Evolutionary conservation across 2,888 invertebrate genomes (phyloP).

Genomic region (Amiota mariae): DNA sequence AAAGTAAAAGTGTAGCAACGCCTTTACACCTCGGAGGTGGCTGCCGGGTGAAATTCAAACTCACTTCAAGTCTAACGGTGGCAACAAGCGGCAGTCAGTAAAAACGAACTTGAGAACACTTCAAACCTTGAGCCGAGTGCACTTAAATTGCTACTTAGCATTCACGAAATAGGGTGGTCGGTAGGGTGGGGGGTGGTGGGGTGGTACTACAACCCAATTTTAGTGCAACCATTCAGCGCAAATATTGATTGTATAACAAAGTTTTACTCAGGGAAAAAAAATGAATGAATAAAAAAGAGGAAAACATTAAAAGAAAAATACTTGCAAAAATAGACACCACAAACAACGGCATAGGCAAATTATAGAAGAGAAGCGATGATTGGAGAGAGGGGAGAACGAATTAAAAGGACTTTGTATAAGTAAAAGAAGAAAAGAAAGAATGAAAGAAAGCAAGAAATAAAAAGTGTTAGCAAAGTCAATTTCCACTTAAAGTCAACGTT

Average conservation of each 20-base stretch:
- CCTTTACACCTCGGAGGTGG: slow-evolving; percentile 43
- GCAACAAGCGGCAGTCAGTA: not conserved
- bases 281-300: not conserved
- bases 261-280: slow-evolving; percentile 49
- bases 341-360: not conserved
- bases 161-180: not conserved
- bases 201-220: slow-evolving; percentile 4
- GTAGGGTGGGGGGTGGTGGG: slow-evolving; percentile 5
- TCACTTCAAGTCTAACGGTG: slow-evolving; percentile 30
- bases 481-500: slow-evolving; percentile 63
- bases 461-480: slow-evolving; percentile 52
- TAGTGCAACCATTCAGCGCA: slow-evolving; percentile 42
- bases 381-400: not conserved
- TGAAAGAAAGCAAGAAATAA: not conserved
- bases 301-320: not conserved
- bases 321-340: not conserved
- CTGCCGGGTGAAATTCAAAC: not conserved
- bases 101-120: slow-evolving; percentile 24
- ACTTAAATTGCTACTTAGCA: slow-evolving; percentile 27
- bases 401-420: not conserved
- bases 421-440: not conserved
- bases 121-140: slow-evolving; percentile 16
- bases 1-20: slow-evolving; percentile 58
- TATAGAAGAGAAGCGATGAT: too few species aligned
- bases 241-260: slow-evolving; percentile 64